phyloP scores from a whole-genome alignment of 2,888 invertebrate genomes.

The Smittia aterrima region DNA sequence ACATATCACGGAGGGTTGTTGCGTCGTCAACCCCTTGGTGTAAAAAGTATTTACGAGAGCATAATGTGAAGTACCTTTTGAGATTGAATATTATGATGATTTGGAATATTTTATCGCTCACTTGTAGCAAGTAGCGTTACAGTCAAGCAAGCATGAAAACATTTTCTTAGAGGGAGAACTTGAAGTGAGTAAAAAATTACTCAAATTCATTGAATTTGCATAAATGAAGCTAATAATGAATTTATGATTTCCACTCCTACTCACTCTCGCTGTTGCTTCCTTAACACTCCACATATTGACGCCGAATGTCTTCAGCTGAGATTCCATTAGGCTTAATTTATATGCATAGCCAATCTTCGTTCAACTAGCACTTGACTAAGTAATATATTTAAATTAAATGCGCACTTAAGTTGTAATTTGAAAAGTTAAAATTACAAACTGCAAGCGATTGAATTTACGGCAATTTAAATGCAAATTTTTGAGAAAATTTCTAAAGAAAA shows the following conservation, averaged over 20 bases:
- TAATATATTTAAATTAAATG: conserved; percentile 28
- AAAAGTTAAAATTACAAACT: conserved; percentile 17
- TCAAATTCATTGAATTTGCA: conserved; percentile 23
- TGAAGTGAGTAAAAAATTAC: conserved; percentile 5
- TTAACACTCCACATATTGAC: background rate
- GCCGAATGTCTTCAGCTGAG: conserved; percentile 36
- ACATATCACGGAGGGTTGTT: background rate
- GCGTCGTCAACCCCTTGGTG: background rate
- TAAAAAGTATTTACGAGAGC: conserved; percentile 16
- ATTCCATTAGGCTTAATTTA: conserved; percentile 54
- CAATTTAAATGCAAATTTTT: conserved; percentile 42
- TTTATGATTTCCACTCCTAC: background rate
- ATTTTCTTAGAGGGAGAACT: background rate
- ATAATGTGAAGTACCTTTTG: conserved; percentile 28
- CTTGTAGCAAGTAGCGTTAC: background rate
- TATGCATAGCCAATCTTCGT: conserved; percentile 53
- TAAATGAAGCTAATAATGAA: conserved; percentile 6
- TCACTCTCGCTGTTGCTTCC: background rate
- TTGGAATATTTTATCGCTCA: conserved; percentile 1
- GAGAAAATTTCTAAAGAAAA: background rate
- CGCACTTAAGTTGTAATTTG: conserved; percentile 10
- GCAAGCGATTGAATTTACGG: conserved; percentile 12
- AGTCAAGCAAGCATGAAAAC: background rate
- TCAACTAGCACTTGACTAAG: conserved; percentile 20
- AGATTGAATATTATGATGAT: conserved; percentile 24